Evolutionary conservation across 2,797 vertebrate species (phyloP), one percentile per base, ranked within the genome.

Genomic region (Sebastes baramenuke): DNA sequence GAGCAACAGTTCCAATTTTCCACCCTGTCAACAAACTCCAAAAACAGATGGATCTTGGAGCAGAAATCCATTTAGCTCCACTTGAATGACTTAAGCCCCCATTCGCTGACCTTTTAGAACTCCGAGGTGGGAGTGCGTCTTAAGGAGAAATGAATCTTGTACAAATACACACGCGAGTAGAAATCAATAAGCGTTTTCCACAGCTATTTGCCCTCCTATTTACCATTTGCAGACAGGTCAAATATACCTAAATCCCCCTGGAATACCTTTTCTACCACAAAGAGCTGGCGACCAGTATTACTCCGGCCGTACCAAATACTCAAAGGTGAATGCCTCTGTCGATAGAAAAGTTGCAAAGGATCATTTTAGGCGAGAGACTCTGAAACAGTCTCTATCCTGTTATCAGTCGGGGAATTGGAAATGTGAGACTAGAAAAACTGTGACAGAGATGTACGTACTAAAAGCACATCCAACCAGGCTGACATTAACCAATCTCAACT

Each of bases 1-100:
- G 79, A 83, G 80, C 88, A 93, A 91, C 85, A 88, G 82, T 92
- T 92, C 85, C 88, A 91, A 93, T 93, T 91, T 91, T 90, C 90
- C 91, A 81, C 80, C 84, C 83, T 80, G 89, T 91, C 92, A 93
- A 93, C 89, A 93, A 93, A 93, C 85, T 90, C 84, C 73, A 84
- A 91, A 92, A 93, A 92, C 90, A 93, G 90, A 94, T 91, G 89
- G 90, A 93, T 93, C 88, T 87, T 87, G 66, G 66, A 89, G 74
- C 54, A 89, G 79, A 93, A 94, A 94, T 93, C 91, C 87, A 90
- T 94, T 93, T 90, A 93, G 89, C 90, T 90, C 82, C 89, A 92
- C 83, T 86, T 83, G 85, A 92, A 87, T 88, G 90, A 90, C 82
- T 93, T 91, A 90, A 94, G 92, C 90, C 82, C 73, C 83, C 32